Conservation (phyloP, 2,888 invertebrate genomes). For the Syrista parreyssii region DNA sequence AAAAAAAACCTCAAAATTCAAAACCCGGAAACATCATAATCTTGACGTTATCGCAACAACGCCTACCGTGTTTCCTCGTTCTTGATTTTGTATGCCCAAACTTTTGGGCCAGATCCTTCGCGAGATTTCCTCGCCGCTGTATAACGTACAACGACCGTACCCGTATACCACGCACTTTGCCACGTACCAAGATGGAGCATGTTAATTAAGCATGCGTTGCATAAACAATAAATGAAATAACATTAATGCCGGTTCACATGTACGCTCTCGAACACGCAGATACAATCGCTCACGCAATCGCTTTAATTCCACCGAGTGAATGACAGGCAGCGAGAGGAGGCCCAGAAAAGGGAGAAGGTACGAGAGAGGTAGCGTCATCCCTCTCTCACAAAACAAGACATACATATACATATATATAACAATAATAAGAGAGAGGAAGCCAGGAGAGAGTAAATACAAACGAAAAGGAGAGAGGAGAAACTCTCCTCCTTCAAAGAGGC, state of each 20-base stretch:
- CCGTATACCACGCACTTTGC: neutral
- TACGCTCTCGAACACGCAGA: slow-evolving; percentile 15
- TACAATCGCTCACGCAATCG: slow-evolving; percentile 21
- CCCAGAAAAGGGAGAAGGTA: neutral
- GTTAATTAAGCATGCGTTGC: slow-evolving; percentile 33
- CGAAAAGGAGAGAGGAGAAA: slow-evolving; percentile 37
- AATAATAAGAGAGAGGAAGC: slow-evolving; percentile 24
- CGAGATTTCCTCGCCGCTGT: neutral
- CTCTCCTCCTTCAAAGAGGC: slow-evolving; percentile 32
- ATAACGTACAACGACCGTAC: neutral
- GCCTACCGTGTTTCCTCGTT: neutral
- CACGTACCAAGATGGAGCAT: neutral
- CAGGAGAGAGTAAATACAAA: no score
- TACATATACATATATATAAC: slow-evolving; percentile 11
- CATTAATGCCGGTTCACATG: slow-evolving; percentile 23
- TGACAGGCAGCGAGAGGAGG: slow-evolving; percentile 9
- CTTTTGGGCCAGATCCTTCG: neutral
- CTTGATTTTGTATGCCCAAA: neutral
- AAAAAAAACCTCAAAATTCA: neutral
- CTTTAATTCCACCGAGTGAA: slow-evolving; percentile 29
- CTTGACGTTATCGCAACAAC: neutral
- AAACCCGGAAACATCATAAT: neutral
- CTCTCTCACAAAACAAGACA: slow-evolving; percentile 14
- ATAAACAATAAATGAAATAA: slow-evolving; percentile 52
- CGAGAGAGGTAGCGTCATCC: no score